phyloP scores from a whole-genome alignment of 2,797 vertebrate genomes.

The Xyrichtys novacula region DNA sequence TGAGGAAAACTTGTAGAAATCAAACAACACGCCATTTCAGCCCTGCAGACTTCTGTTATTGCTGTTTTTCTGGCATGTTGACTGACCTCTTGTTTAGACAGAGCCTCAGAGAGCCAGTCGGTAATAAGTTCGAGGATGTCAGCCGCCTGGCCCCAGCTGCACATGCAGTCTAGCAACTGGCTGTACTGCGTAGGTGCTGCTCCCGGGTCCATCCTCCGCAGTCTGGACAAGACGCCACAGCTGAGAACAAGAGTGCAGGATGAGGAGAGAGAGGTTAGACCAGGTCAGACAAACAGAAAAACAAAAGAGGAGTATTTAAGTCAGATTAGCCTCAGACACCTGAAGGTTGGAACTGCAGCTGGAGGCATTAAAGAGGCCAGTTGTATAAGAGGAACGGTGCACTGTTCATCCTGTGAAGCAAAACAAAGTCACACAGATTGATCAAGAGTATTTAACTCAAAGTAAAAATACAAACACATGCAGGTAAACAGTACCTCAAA shows the following conservation, averaged over 20 bases:
- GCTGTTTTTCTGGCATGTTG: background rate
- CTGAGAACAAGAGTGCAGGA: slow-evolving; percentile 69
- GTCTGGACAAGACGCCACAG: slow-evolving; percentile 89
- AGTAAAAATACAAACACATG: background rate
- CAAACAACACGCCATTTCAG: background rate
- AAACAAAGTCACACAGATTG: background rate
- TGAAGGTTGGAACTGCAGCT: slow-evolving; percentile 89
- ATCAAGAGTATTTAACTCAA: background rate
- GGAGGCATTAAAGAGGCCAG: slow-evolving; percentile 92
- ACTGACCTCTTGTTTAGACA: slow-evolving; percentile 80
- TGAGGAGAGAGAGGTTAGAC: background rate
- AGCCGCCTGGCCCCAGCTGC: slow-evolving; percentile 91
- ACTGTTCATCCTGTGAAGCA: slow-evolving; percentile 88
- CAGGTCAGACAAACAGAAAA: background rate
- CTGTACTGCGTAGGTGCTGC: slow-evolving; percentile 81
- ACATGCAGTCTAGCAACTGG: slow-evolving; percentile 91
- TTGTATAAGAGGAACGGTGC: slow-evolving; percentile 87
- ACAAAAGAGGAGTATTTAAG: background rate
- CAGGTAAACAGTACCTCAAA: slow-evolving; percentile 87
- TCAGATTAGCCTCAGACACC: slow-evolving; percentile 72
- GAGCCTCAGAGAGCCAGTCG: slow-evolving; percentile 87
- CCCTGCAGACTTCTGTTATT: background rate
- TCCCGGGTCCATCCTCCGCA: slow-evolving; percentile 85
- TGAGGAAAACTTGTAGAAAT: background rate
- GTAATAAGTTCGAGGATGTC: slow-evolving; percentile 88